Percentiles rank a stretch among this genome's conserved stretches.
These are phyloP conservation scores for Petrocephalus sullivani DNA, from an alignment of 2,797 vertebrate species.

Conservation along the genomic window DNA sequence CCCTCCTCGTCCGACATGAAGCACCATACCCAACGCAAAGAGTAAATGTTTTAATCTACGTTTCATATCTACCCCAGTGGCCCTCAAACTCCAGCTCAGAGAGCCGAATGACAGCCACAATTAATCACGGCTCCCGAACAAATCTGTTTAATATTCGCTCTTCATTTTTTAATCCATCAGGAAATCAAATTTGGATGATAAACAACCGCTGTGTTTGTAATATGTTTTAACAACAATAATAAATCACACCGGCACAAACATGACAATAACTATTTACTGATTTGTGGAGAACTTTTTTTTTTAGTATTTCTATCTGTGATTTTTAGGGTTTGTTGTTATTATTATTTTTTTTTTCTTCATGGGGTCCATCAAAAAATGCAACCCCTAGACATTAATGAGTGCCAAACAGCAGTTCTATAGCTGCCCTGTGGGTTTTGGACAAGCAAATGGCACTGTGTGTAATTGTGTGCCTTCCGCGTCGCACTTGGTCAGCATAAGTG, in stretches of 20 bases:
- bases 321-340: neutral
- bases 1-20: neutral
- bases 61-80: conserved; percentile 10
- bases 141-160: conserved; percentile 13
- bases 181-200: conserved; percentile 20
- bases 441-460: neutral
- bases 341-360: neutral
- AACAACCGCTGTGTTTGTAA: conserved; percentile 6
- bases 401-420: neutral
- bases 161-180: conserved; percentile 18
- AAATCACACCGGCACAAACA: conserved; percentile 11
- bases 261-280: conserved; percentile 12
- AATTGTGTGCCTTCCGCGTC: neutral
- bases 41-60: conserved; percentile 4
- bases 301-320: neutral
- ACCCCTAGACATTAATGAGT: neutral
- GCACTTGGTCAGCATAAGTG: neutral
- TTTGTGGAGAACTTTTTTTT: neutral
- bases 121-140: conserved; percentile 11
- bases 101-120: neutral
- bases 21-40: neutral
- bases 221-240: conserved; percentile 12
- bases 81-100: neutral
- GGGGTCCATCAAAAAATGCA: neutral
- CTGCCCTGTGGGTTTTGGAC: neutral